Percentiles rank a stretch among this genome's conserved stretches.
Conservation (phyloP, 2,888 invertebrate genomes). For the Pristionchus arcanus region DNA sequence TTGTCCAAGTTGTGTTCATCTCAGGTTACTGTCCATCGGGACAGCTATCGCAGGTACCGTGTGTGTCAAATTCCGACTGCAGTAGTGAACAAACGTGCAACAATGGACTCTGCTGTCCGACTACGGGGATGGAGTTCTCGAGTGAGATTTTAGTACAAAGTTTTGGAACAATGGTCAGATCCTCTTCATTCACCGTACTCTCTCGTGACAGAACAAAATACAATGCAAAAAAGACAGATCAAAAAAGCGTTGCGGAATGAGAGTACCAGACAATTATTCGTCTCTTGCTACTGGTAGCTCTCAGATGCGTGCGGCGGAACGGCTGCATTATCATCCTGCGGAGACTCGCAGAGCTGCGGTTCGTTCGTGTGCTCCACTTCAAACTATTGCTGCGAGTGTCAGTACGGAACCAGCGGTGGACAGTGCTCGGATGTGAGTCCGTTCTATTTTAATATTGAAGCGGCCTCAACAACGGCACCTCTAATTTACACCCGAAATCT, state of each 20-base stretch:
- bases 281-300: constrained; percentile 5
- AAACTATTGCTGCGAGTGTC: constrained; percentile 75
- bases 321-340: constrained; percentile 67
- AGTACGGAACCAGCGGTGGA: constrained; percentile 67
- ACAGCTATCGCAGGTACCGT: constrained; percentile 64
- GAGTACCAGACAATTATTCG: background rate
- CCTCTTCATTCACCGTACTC: no score
- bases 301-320: constrained; percentile 71
- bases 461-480: no score
- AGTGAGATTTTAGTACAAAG: constrained; percentile 58
- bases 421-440: constrained; percentile 62
- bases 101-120: constrained; percentile 71
- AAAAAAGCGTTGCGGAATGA: no score
- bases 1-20: no score
- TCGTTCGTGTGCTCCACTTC: constrained; percentile 68
- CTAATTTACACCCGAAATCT: no score
- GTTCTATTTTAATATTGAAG: no score
- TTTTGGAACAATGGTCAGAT: background rate
- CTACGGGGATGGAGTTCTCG: constrained; percentile 70
- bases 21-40: constrained; percentile 70
- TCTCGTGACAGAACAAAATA: no score
- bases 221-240: no score
- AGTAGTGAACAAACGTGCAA: constrained; percentile 66
- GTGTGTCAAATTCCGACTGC: constrained; percentile 65
- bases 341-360: constrained; percentile 57